Conservation (phyloP, 1,140 invertebrate species). For the Drosophila gunungcola region DNA sequence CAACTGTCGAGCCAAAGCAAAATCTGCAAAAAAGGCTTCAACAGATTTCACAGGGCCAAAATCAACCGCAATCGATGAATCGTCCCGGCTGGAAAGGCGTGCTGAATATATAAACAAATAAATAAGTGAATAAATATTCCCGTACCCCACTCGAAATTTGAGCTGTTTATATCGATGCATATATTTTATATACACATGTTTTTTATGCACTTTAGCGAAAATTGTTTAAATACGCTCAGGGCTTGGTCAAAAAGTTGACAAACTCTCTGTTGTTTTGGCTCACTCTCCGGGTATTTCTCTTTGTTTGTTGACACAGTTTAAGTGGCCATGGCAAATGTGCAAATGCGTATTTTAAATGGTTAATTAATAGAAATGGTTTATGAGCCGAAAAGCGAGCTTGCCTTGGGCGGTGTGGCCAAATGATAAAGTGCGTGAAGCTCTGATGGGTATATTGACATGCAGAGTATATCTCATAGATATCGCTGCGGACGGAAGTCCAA, state of each 20-base stretch:
- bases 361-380: slow-evolving; percentile 74
- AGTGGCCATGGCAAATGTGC: slow-evolving; percentile 59
- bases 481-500: no score
- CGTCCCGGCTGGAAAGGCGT: slow-evolving; percentile 15
- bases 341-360: slow-evolving; percentile 64
- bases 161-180: slow-evolving; percentile 40
- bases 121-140: slow-evolving; percentile 30
- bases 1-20: slow-evolving; percentile 55
- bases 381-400: slow-evolving; percentile 15
- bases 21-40: slow-evolving; percentile 52
- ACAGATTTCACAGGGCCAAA: slow-evolving; percentile 68
- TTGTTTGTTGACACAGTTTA: slow-evolving; percentile 71
- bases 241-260: slow-evolving; percentile 72
- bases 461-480: slow-evolving; percentile 8
- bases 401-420: slow-evolving; percentile 9
- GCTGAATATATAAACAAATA: slow-evolving; percentile 62
- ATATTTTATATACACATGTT: slow-evolving; percentile 18
- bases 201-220: slow-evolving; percentile 45
- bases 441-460: slow-evolving; percentile 6
- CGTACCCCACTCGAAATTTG: slow-evolving; percentile 31
- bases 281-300: slow-evolving; percentile 31
- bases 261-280: slow-evolving; percentile 43
- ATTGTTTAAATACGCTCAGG: slow-evolving; percentile 68
- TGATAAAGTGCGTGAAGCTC: slow-evolving; percentile 26
- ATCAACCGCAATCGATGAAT: slow-evolving; percentile 55